Conservation (phyloP, 2,888 invertebrate species). For the Drosophila hawaiiensis region DNA sequence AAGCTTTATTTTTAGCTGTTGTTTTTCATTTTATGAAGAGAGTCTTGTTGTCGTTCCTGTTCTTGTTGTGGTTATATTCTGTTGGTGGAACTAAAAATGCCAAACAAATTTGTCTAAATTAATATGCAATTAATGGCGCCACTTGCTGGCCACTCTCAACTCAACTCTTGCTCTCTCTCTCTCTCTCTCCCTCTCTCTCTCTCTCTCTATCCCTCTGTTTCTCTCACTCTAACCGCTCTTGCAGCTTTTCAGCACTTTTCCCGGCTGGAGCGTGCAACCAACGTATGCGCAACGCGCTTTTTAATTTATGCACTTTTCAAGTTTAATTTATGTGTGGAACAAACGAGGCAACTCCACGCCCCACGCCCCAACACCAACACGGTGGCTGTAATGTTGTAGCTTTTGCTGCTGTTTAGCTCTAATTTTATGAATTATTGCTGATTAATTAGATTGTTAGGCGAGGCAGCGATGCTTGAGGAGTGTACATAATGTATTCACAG, state of each 20-base stretch:
- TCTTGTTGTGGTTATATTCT: conserved; percentile 9
- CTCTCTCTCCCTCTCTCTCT: background rate
- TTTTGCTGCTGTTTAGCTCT: conserved; percentile 50
- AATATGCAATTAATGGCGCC: conserved; percentile 64
- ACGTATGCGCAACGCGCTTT: conserved; percentile 55
- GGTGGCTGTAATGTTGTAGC: conserved; percentile 11
- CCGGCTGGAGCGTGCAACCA: conserved; percentile 10
- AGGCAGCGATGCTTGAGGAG: conserved; percentile 38
- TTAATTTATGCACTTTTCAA: conserved; percentile 67
- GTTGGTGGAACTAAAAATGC: conserved; percentile 19
- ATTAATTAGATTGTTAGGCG: conserved; percentile 69
- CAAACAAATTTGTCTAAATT: conserved; percentile 65
- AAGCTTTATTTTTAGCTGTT: background rate
- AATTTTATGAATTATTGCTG: conserved; percentile 74
- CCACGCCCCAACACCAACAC: conserved; percentile 1
- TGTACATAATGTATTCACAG: conserved; percentile 47
- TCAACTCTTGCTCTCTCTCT: background rate
- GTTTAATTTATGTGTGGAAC: conserved; percentile 63
- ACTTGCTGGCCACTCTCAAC: conserved; percentile 31
- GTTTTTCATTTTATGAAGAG: background rate
- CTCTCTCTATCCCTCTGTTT: background rate
- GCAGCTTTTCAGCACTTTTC: conserved; percentile 47
- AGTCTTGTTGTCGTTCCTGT: background rate
- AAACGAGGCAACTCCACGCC: conserved; percentile 50
- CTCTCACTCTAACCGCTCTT: background rate